phyloP scores from a whole-genome alignment of 1,140 invertebrate species.

The Littorina saxatilis region DNA sequence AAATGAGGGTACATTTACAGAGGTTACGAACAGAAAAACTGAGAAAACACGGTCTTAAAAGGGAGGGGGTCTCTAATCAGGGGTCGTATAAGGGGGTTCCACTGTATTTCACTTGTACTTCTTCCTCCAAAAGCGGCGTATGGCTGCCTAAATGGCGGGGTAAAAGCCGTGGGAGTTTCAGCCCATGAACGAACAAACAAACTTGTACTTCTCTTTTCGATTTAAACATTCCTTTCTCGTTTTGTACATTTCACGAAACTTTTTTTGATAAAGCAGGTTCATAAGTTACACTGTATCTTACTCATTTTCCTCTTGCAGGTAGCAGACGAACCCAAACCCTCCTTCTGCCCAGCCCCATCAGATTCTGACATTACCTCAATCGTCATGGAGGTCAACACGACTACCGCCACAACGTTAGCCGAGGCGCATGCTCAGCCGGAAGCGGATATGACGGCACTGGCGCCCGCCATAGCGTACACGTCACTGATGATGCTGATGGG shows the following conservation, averaged over 20 bases:
- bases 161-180: too few relatives aligned
- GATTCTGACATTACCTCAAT: too few relatives aligned
- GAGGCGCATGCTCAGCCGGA: neutral
- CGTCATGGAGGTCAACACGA: neutral
- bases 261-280: neutral
- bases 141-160: too few relatives aligned
- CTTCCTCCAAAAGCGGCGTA: too few relatives aligned
- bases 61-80: too few relatives aligned
- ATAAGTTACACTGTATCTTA: neutral
- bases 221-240: neutral
- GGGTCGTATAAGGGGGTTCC: too few relatives aligned
- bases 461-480: slow-evolving; percentile 54
- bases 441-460: slow-evolving; percentile 19
- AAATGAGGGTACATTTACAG: too few relatives aligned
- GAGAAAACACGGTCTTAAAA: too few relatives aligned
- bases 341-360: neutral
- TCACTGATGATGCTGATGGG: slow-evolving; percentile 53
- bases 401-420: neutral
- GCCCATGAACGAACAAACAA: too few relatives aligned
- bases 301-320: neutral
- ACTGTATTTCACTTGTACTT: too few relatives aligned
- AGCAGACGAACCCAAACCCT: too few relatives aligned
- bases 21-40: too few relatives aligned
- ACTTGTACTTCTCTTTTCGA: neutral
- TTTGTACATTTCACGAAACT: neutral